Evolutionary conservation across 1,140 invertebrate genomes (phyloP).

Genomic region (Zaprionus capensis): DNA sequence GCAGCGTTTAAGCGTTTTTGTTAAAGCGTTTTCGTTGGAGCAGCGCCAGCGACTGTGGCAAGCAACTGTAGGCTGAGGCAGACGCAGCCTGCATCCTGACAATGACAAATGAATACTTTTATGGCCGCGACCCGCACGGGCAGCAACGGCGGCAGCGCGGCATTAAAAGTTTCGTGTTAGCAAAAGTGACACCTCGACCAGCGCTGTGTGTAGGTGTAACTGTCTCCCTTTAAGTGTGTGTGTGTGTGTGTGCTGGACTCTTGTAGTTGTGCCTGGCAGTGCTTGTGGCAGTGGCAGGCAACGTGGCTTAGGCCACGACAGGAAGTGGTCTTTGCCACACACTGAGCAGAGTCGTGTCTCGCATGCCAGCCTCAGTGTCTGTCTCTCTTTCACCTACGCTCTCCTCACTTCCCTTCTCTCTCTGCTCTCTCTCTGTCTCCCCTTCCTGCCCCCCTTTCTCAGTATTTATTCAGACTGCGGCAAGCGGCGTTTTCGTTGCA

Average conservation of each 20-base stretch:
- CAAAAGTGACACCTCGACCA: slow-evolving; percentile 65
- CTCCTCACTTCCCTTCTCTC: neutral
- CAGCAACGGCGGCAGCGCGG: slow-evolving; percentile 29
- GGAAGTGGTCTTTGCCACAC: slow-evolving; percentile 74
- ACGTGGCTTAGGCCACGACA: slow-evolving; percentile 70
- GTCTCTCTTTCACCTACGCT: neutral
- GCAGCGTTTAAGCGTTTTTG: slow-evolving; percentile 51
- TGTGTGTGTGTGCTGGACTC: slow-evolving; percentile 19
- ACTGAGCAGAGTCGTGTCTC: slow-evolving; percentile 69
- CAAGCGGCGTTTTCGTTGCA: slow-evolving; percentile 35
- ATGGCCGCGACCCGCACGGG: slow-evolving; percentile 66
- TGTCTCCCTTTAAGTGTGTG: neutral
- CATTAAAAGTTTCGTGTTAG: slow-evolving; percentile 77
- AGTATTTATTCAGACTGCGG: slow-evolving; percentile 64
- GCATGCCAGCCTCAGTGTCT: slow-evolving; percentile 45
- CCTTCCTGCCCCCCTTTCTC: neutral
- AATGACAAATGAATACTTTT: slow-evolving; percentile 82
- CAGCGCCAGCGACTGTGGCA: neutral
- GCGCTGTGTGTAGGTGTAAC: slow-evolving; percentile 26
- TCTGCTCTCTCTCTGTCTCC: neutral
- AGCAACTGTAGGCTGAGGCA: slow-evolving; percentile 1
- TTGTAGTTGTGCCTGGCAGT: slow-evolving; percentile 34
- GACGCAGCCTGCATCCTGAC: slow-evolving; percentile 58
- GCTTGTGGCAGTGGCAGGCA: slow-evolving; percentile 37
- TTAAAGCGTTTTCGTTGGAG: slow-evolving; percentile 54